Evolutionary conservation across 2,888 invertebrate genomes (phyloP).

Genomic region (Rugalucina vietnamica): DNA sequence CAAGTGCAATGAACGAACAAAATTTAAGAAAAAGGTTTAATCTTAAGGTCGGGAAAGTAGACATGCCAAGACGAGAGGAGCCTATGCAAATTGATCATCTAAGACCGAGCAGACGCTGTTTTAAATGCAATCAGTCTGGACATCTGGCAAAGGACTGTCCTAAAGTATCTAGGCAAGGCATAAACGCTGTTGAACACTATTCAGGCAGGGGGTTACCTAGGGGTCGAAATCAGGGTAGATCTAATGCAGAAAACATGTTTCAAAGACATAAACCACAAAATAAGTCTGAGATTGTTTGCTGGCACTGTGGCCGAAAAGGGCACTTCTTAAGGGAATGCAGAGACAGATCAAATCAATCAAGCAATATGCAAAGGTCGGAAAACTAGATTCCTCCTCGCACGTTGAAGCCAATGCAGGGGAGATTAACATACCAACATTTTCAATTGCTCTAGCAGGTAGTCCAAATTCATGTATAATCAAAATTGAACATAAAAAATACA

Average conservation of each 20-base stretch:
- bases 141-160: constrained; percentile 8
- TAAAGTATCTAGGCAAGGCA: no score
- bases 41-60: background rate
- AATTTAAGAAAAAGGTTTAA: constrained; percentile 30
- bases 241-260: no score
- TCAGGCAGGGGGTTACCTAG: no score
- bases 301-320: background rate
- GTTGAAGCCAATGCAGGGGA: background rate
- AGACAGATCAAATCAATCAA: background rate
- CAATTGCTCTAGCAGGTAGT: background rate
- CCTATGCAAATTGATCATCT: constrained; percentile 39
- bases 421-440: background rate
- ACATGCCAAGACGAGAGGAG: background rate
- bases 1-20: constrained; percentile 24
- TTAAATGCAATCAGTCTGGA: constrained; percentile 5
- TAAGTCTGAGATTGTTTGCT: no score
- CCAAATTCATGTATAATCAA: constrained; percentile 24
- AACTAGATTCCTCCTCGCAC: background rate
- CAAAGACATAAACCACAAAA: no score
- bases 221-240: no score
- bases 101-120: background rate
- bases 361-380: background rate
- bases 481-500: constrained; percentile 38
- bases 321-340: background rate
- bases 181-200: no score